These are phyloP conservation scores for Taenaris catops DNA, from an alignment of 2,888 invertebrate genomes.

Conservation along the genomic window DNA sequence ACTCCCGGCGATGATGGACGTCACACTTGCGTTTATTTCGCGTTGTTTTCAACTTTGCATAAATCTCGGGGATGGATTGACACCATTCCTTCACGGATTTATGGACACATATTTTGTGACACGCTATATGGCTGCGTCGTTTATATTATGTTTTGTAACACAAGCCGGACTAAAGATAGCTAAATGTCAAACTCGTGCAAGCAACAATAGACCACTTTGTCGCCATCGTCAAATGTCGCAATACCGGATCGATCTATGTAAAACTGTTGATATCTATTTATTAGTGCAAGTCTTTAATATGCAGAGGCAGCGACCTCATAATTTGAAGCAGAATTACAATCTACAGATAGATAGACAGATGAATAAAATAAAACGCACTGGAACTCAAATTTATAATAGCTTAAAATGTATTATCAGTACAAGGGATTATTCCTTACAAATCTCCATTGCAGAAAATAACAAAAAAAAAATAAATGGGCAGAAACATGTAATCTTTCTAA, in stretches of 20 bases:
- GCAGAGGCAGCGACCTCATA: too few species aligned
- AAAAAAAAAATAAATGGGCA: too few species aligned
- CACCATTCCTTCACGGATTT: constrained; percentile 17
- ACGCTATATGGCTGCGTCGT: background rate
- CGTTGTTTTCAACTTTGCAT: constrained; percentile 22
- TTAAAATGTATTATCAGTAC: too few species aligned
- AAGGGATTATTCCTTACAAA: too few species aligned
- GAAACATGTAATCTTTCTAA: too few species aligned
- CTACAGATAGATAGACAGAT: too few species aligned
- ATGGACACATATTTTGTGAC: constrained; percentile 5
- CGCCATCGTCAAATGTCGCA: constrained; percentile 15
- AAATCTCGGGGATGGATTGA: constrained; percentile 22
- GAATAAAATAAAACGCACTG: too few species aligned
- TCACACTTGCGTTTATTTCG: constrained; percentile 16
- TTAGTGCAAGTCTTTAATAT: too few species aligned
- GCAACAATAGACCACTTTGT: constrained; percentile 21
- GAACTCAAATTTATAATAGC: too few species aligned
- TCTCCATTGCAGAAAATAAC: too few species aligned
- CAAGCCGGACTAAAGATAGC: constrained; percentile 8
- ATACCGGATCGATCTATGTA: constrained; percentile 1
- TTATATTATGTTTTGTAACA: constrained; percentile 3
- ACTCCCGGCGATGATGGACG: constrained; percentile 28
- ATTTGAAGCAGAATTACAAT: too few species aligned
- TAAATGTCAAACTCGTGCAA: constrained; percentile 25
- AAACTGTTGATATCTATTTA: too few species aligned